A percentile compares a stretch with the other conserved stretches of the same genome.
Evolutionary conservation across 2,797 vertebrate species (phyloP).

Genomic region (Buphagus erythrorhynchus): DNA sequence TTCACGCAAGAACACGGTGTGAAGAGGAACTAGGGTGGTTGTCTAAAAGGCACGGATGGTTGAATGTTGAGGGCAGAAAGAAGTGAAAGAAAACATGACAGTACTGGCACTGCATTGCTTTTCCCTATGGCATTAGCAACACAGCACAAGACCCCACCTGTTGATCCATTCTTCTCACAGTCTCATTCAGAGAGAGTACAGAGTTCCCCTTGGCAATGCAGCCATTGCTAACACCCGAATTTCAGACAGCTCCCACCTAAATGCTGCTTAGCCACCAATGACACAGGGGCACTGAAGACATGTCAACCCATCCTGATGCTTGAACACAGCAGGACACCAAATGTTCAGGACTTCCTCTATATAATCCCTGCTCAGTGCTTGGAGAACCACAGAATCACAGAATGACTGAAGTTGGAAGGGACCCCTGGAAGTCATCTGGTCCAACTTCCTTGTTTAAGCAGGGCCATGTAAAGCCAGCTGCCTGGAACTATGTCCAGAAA

Average conservation of each 20-base stretch:
- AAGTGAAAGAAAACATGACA: background rate
- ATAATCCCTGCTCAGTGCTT: background rate
- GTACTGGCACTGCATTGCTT: background rate
- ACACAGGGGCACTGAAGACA: background rate
- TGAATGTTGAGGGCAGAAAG: background rate
- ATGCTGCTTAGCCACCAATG: background rate
- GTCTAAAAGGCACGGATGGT: accelerated
- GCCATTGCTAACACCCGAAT: background rate
- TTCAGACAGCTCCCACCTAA: background rate
- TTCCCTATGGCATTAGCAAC: background rate
- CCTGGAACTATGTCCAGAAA: background rate
- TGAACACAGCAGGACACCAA: background rate
- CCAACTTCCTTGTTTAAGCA: background rate
- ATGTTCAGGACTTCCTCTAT: background rate
- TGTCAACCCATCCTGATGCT: background rate
- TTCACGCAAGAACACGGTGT: background rate
- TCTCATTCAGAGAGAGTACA: background rate
- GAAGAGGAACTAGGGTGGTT: background rate
- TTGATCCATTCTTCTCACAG: background rate
- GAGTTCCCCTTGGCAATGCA: background rate
- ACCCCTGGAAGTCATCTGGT: background rate
- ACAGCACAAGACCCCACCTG: background rate
- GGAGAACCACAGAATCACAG: background rate
- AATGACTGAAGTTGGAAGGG: background rate
- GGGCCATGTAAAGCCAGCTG: background rate